Conservation (phyloP, 2,888 invertebrate genomes). For the Diloba caeruleocephala region DNA sequence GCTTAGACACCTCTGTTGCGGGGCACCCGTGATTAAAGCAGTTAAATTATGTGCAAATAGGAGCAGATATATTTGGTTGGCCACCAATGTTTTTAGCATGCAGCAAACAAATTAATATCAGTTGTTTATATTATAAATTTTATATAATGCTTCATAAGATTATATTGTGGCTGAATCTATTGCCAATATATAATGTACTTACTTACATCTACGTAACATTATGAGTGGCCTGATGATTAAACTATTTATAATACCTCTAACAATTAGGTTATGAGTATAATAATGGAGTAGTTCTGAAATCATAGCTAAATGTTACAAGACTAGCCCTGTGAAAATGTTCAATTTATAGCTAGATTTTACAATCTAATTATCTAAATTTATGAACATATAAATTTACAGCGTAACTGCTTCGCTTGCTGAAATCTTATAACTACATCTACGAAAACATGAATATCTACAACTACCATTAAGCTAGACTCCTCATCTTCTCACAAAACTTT, state of each 20-base stretch:
- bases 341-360: conserved; percentile 71
- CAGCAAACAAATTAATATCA: conserved; percentile 82
- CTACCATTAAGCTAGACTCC: conserved; percentile 85
- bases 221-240: conserved; percentile 64
- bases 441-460: conserved; percentile 78
- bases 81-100: conserved; percentile 78
- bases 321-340: conserved; percentile 70
- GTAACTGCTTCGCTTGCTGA: conserved; percentile 73
- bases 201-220: conserved; percentile 68
- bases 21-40: conserved; percentile 68
- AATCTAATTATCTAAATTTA: conserved; percentile 69
- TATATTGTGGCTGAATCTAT: conserved; percentile 46
- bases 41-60: conserved; percentile 69
- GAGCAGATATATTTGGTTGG: conserved; percentile 60
- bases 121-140: too few species aligned
- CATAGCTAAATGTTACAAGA: conserved; percentile 72
- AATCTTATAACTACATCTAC: conserved; percentile 84
- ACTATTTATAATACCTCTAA: conserved; percentile 61
- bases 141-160: conserved; percentile 33
- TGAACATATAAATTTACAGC: conserved; percentile 70
- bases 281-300: conserved; percentile 68
- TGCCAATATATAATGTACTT: conserved; percentile 64
- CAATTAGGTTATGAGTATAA: conserved; percentile 66
- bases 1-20: conserved; percentile 65
- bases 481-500: conserved; percentile 87